phyloP scores from a whole-genome alignment of 2,113 vertebrate genomes.

The Pandion haliaetus region DNA sequence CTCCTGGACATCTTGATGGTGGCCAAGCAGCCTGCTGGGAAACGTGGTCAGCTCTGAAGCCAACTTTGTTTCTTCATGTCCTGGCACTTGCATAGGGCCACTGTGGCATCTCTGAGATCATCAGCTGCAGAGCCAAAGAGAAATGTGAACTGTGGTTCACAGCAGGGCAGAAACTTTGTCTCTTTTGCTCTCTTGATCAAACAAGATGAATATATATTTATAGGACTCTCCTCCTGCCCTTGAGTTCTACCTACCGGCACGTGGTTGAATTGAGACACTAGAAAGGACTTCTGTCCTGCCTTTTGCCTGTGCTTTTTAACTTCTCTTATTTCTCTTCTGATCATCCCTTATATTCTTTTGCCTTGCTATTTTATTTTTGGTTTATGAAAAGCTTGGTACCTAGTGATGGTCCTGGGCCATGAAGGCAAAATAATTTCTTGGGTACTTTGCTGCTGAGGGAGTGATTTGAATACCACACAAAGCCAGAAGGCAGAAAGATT shows the following conservation, averaged over 20 bases:
- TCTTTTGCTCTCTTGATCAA: not conserved
- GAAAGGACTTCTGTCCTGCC: not conserved
- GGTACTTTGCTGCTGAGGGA: not conserved
- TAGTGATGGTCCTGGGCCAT: not conserved
- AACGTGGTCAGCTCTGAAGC: not conserved
- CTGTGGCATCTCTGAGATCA: not conserved
- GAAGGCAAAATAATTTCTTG: not conserved
- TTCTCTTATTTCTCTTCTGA: not conserved
- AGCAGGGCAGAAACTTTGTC: not conserved
- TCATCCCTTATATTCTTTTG: not conserved
- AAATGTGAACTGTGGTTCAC: not conserved
- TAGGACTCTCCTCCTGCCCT: not conserved
- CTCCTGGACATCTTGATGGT: not conserved
- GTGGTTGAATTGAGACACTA: not conserved
- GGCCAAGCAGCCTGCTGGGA: not conserved
- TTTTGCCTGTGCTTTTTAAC: not conserved
- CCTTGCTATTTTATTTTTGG: not conserved
- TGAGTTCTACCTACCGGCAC: rapidly evolving
- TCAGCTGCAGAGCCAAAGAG: not conserved
- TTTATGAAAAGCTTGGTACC: not conserved
- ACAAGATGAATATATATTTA: too few species aligned
- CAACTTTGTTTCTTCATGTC: rapidly evolving
- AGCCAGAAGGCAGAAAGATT: not conserved
- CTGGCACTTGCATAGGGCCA: not conserved
- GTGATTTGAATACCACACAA: not conserved